phyloP scores from a whole-genome alignment of 2,113 vertebrate species.

The Apodemus sylvaticus region DNA sequence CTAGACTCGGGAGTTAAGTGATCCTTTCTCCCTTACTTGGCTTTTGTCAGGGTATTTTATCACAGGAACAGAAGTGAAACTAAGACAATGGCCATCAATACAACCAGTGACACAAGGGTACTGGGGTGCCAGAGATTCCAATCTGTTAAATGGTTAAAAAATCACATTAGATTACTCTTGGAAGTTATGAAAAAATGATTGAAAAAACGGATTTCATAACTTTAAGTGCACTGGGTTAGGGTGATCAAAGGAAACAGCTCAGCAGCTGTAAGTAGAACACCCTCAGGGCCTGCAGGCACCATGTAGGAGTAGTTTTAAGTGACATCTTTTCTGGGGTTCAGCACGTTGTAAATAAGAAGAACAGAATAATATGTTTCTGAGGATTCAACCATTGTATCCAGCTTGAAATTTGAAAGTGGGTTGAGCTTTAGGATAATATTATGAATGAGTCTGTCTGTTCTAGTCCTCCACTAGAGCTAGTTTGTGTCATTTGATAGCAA shows the following conservation, averaged over 20 bases:
- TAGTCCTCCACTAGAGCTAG: background rate
- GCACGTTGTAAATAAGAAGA: background rate
- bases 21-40: no score
- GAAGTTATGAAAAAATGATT: conserved; percentile 56
- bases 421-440: background rate
- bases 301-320: background rate
- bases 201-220: conserved; percentile 49
- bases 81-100: conserved; percentile 38
- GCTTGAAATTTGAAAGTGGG: background rate
- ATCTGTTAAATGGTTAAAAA: conserved; percentile 69
- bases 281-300: background rate
- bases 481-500: conserved; percentile 5
- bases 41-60: background rate
- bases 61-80: background rate
- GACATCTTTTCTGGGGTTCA: background rate
- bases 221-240: background rate
- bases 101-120: background rate
- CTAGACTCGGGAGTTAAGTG: no score
- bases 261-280: background rate
- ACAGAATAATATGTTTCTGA: background rate
- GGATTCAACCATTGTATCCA: background rate
- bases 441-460: background rate
- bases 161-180: conserved; percentile 26
- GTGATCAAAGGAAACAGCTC: conserved; percentile 40
- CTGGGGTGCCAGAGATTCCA: conserved; percentile 31